These are phyloP conservation scores for Brachypodius melanocephalos DNA, from an alignment of 2,113 vertebrate genomes.

Conservation along the genomic window DNA sequence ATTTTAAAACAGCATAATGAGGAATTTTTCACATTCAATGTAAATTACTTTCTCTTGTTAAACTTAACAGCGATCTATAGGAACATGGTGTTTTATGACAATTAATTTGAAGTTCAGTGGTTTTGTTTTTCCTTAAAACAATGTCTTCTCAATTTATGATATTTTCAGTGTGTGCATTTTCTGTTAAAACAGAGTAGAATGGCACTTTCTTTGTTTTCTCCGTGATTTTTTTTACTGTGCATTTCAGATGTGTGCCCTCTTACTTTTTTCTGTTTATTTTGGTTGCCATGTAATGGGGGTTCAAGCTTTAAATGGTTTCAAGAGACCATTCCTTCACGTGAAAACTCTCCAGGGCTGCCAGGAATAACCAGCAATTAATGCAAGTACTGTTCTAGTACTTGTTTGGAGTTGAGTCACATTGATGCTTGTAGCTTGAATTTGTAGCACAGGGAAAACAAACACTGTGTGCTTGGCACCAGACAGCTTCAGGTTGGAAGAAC, in stretches of 20 bases:
- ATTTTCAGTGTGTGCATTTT: not conserved
- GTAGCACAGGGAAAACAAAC: not conserved
- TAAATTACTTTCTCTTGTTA: not conserved
- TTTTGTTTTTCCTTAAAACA: not conserved
- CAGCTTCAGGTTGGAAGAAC: not conserved
- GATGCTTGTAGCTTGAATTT: not conserved
- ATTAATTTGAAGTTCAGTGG: not conserved
- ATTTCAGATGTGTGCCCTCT: not conserved
- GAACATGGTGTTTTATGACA: not conserved
- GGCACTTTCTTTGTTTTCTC: not conserved
- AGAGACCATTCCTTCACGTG: conserved; percentile 48
- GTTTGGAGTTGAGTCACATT: conserved; percentile 42
- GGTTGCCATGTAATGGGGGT: conserved; percentile 17
- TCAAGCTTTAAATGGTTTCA: conserved; percentile 60
- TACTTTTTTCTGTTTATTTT: not conserved
- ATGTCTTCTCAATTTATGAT: not conserved
- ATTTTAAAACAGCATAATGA: not conserved
- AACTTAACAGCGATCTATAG: not conserved
- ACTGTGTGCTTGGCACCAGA: not conserved
- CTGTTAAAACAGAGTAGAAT: not conserved
- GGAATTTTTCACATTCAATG: not conserved
- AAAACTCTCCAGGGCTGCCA: conserved; percentile 58
- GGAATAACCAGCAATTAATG: conserved; percentile 66
- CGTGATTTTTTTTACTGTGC: not conserved
- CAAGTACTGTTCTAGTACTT: conserved; percentile 19